These are phyloP conservation scores for Saccostrea echinata DNA, from an alignment of 1,140 invertebrate genomes.

Conservation along the genomic window DNA sequence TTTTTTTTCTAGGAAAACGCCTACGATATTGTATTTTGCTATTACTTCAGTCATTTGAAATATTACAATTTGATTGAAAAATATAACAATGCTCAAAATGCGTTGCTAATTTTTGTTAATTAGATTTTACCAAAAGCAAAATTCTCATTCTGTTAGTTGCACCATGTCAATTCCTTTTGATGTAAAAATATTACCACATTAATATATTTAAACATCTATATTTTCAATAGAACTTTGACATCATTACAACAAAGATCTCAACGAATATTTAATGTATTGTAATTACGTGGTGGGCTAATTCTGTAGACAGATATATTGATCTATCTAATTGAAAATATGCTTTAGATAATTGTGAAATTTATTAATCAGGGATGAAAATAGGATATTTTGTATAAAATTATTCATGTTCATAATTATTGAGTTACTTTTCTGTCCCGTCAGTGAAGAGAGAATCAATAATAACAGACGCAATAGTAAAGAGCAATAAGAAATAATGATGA, in stretches of 20 bases:
- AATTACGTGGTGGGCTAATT: neutral
- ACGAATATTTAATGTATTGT: neutral
- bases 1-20: too few species aligned
- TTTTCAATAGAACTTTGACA: neutral
- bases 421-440: neutral
- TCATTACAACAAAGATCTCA: neutral
- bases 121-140: neutral
- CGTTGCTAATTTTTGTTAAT: neutral
- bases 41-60: too few species aligned
- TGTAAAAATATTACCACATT: neutral
- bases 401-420: neutral
- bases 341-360: neutral
- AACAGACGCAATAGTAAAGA: neutral
- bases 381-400: neutral
- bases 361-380: neutral
- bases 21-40: too few species aligned
- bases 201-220: neutral
- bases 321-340: slow-evolving; percentile 16
- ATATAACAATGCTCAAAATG: neutral
- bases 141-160: too few species aligned
- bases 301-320: neutral
- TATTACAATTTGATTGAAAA: too few species aligned
- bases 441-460: neutral
- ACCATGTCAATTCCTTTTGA: neutral
- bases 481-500: neutral